Percentiles rank a stretch among this genome's conserved stretches.
phyloP scores from a whole-genome alignment of 2,113 vertebrate species.

The Puffinus mauretanicus region DNA sequence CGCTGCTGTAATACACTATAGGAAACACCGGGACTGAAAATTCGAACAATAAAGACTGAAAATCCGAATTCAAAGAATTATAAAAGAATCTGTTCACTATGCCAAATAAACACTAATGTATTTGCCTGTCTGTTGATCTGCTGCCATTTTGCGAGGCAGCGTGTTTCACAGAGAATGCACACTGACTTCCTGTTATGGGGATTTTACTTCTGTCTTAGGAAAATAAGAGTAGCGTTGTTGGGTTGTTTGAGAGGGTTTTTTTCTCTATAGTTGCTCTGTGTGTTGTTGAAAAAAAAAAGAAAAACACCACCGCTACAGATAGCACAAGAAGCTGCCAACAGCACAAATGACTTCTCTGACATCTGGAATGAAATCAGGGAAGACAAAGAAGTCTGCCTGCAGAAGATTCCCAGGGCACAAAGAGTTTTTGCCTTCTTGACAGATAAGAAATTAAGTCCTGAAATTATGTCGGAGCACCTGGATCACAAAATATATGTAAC shows the following conservation, averaged over 20 bases:
- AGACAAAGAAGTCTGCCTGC: slow-evolving; percentile 16
- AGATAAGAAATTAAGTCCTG: neutral
- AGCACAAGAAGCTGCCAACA: slow-evolving; percentile 7
- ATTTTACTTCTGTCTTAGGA: neutral
- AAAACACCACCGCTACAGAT: neutral
- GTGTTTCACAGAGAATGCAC: neutral
- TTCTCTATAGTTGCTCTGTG: neutral
- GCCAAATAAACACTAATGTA: neutral
- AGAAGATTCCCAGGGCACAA: neutral
- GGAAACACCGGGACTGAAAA: neutral
- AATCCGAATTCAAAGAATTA: neutral
- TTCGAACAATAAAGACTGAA: neutral
- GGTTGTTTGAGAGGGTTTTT: neutral
- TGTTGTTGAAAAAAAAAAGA: neutral
- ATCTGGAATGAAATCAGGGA: slow-evolving; percentile 37
- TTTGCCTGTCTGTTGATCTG: neutral
- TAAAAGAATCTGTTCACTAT: neutral
- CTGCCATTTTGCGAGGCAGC: neutral
- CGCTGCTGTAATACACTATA: neutral
- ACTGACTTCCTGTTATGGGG: neutral
- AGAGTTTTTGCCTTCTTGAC: neutral
- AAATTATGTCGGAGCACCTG: neutral
- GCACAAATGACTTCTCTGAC: slow-evolving; percentile 21
- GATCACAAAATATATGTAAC: neutral
- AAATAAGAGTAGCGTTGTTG: slow-evolving; percentile 5